phyloP scores from a whole-genome alignment of 1,140 invertebrate genomes.

The Drosophila bipectinata region DNA sequence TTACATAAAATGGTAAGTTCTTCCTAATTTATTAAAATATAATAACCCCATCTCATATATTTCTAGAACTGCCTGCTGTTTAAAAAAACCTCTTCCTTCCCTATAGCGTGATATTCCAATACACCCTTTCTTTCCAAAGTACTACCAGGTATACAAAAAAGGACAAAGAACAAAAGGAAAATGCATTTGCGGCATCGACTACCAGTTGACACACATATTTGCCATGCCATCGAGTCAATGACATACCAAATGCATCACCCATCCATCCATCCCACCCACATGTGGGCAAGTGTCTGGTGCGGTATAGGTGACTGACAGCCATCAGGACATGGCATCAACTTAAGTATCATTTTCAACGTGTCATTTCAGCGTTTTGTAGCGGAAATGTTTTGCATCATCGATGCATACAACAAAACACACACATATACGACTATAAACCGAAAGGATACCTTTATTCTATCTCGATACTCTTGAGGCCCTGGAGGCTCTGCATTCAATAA shows the following conservation, averaged over 20 bases:
- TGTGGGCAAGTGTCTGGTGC: constrained; percentile 28
- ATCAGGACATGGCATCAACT: constrained; percentile 48
- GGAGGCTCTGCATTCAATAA: constrained; percentile 49
- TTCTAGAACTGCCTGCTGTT: neutral
- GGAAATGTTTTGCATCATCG: constrained; percentile 79
- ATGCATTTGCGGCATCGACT: constrained; percentile 66
- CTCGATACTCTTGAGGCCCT: neutral
- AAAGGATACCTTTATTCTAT: constrained; percentile 14
- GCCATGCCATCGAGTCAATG: constrained; percentile 60
- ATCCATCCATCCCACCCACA: neutral
- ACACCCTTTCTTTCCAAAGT: neutral
- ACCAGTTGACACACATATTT: constrained; percentile 79
- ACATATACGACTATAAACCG: neutral
- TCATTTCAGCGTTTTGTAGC: constrained; percentile 75
- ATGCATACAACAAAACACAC: constrained; percentile 55
- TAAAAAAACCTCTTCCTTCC: too few relatives aligned
- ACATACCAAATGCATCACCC: constrained; percentile 41
- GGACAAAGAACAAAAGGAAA: constrained; percentile 26
- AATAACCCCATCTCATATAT: too few relatives aligned
- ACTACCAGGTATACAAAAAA: constrained; percentile 26
- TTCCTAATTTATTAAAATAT: too few relatives aligned
- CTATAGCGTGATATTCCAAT: neutral
- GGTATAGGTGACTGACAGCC: constrained; percentile 50
- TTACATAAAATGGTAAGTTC: too few relatives aligned
- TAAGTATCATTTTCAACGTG: constrained; percentile 61